Base-by-base conservation (phyloP, 1,140 invertebrate genomes). In the Cydia splendana region DNA sequence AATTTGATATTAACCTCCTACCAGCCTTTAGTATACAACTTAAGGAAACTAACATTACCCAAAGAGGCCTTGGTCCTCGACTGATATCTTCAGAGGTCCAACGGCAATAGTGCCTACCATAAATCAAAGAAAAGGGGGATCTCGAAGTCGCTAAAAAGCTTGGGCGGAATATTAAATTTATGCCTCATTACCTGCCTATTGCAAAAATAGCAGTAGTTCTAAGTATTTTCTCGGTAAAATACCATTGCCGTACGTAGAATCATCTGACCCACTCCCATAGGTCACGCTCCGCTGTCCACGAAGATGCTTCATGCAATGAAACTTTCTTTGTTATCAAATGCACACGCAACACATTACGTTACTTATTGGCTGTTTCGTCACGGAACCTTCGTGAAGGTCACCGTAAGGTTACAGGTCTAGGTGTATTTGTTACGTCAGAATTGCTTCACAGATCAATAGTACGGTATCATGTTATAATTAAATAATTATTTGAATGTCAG, bases 321-420 rank as follows among this genome's bases (percentile, higher is more conserved):
- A 71, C 67, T 71, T 71, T 71, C 67, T 71, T 71, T 71, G 67
- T 71, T 71, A 71, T 71, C 67, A 71, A 71, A 69, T 28, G 65
- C 67, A 71, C n/a, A 45, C 38, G 67, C 34, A 71, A 71, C 34
- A 20, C 18, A 71, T 71, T 71, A 71, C 67, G 30, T 69, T 69
- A 69, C 65, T 34, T 34, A 69, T 69, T 69, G 10, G 65, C 15
- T 42, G n/a, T 45, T 71, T 71, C 67, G 67, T 38, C 67, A 71
- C 67, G 34, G 67, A 71, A 38, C 67, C 67, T 71, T 34, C 24
- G 65, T 38, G 67, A 71, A 71, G 67, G 67, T 71, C 67, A 71
- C n/a, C 15, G 13, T 30, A n/a, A 18, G 67, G 67, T 71, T 30
- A 71, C 67, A 20, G 15, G 65, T 48, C 45, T 48, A 42, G 38